Conservation (phyloP, 2,888 invertebrate species). For the Tetragonula carbonaria region DNA sequence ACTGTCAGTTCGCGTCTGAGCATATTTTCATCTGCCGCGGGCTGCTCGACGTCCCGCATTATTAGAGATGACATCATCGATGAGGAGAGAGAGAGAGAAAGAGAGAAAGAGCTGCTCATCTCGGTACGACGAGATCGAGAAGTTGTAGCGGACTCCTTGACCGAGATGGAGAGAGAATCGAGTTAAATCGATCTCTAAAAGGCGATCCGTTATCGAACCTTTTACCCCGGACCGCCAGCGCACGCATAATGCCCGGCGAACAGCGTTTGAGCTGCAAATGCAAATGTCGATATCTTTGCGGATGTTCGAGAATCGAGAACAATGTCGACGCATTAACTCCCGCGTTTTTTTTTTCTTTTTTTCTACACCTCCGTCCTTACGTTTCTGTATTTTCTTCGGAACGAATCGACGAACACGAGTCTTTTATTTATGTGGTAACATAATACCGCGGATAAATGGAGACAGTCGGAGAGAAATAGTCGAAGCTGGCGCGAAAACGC, state of each 20-base stretch:
- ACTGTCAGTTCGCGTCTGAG: slow-evolving; percentile 54
- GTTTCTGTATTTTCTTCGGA: background rate
- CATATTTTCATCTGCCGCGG: slow-evolving; percentile 46
- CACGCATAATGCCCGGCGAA: slow-evolving; percentile 13
- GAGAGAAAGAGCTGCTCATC: background rate
- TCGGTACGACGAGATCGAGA: slow-evolving; percentile 30
- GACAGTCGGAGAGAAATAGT: background rate
- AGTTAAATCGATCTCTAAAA: slow-evolving; percentile 44
- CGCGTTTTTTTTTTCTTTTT: background rate
- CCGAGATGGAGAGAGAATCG: slow-evolving; percentile 43
- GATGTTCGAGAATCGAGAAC: slow-evolving; percentile 22
- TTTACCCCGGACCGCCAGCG: slow-evolving; percentile 5
- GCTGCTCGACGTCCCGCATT: slow-evolving; percentile 43
- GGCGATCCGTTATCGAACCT: slow-evolving; percentile 47
- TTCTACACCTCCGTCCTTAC: too few species aligned
- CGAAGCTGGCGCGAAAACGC: background rate
- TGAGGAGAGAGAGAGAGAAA: slow-evolving; percentile 23
- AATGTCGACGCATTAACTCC: slow-evolving; percentile 18
- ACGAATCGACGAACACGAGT: background rate
- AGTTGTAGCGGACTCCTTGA: slow-evolving; percentile 43
- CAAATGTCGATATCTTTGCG: slow-evolving; percentile 38
- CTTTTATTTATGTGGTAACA: background rate
- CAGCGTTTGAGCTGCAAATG: slow-evolving; percentile 28
- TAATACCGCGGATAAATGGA: background rate
- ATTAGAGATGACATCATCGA: slow-evolving; percentile 59